Evolutionary conservation across 2,797 vertebrate genomes (phyloP), one percentile per base, ranked within the genome.

Genomic region (Taenioides sp.): DNA sequence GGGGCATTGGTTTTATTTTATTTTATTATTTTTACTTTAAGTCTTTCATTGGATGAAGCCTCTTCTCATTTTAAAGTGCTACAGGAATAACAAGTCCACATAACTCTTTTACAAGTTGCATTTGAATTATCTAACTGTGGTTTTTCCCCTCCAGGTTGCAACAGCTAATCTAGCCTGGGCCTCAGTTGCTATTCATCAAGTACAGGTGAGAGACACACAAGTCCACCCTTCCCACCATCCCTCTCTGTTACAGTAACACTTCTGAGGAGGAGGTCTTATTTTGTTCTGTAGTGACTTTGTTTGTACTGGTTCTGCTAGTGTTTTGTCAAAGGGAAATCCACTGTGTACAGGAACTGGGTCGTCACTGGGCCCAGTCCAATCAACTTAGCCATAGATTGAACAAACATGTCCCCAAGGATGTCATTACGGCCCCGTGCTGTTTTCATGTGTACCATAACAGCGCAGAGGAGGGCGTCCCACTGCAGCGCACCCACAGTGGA

Each of bases 81-180:
- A 47, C 43, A 47, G 2, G 16, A 47, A 47, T 4, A 16, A 31
- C 25, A 58, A n/a, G 23, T 58, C 4, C 55, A 47, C 12, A 18
- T 10, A 28, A 20, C 1, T 23, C 3, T n/a, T 9, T 54, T 22
- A 16, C 2, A 28, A 28, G 57, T 59, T 28, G 17, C 23, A 18
- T 28, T 60, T 28, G 17, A 20, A 31, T 62, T 16, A 14, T 60
- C 62, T 47, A 20, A 50, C 25, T 52, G 23, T 52, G 2, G 28
- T 66, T 2, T 66, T 67, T 83, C 34, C 50, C 81, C 69, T 90
- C 60, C 74, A 99, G 98, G 95, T 99, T 91, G 98, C 98, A 71
- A 98, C 97, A 78, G 97, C 98, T 83, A 98, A 96, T 88, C 94
- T 99, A 84, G 96, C 97, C 9, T 99, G 98, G 98, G 97, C 97